phyloP scores from a whole-genome alignment of 2,113 vertebrate genomes.

The Caranx melampygus region DNA sequence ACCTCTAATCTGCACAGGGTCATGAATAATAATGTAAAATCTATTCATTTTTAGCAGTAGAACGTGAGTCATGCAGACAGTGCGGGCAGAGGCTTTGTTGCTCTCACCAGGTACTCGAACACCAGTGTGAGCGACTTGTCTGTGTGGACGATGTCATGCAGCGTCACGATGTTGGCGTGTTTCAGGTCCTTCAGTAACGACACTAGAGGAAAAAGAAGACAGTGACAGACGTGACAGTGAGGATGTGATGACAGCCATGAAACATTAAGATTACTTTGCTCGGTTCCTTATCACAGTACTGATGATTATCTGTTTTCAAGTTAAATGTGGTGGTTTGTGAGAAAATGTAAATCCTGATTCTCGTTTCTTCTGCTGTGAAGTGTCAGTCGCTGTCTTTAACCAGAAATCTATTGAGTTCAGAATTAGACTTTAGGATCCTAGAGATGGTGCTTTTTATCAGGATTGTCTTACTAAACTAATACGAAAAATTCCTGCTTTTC shows the following conservation, averaged over 20 bases:
- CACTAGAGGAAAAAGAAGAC: constrained; percentile 78
- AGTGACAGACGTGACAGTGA: not conserved
- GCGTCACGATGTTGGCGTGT: constrained; percentile 96
- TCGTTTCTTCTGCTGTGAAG: too few species aligned
- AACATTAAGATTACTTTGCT: not conserved
- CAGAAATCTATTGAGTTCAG: too few species aligned
- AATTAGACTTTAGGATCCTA: too few species aligned
- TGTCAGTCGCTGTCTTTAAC: too few species aligned
- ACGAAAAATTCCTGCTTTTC: too few species aligned
- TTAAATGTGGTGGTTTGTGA: too few species aligned
- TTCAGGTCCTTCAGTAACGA: constrained; percentile 97
- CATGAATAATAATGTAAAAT: constrained; percentile 60
- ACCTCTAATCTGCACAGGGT: constrained; percentile 13
- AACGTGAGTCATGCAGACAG: constrained; percentile 33
- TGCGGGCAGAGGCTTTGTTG: constrained; percentile 1
- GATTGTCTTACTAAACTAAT: too few species aligned
- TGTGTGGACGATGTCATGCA: constrained; percentile 96
- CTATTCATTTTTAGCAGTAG: constrained; percentile 41
- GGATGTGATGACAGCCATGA: not conserved
- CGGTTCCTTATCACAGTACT: too few species aligned
- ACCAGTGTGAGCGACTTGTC: constrained; percentile 97
- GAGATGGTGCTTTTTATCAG: too few species aligned
- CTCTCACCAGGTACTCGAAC: constrained; percentile 95
- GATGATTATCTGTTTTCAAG: too few species aligned
- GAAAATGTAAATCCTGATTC: too few species aligned